phyloP scores from a whole-genome alignment of 2,113 vertebrate species.

The Morone saxatilis region DNA sequence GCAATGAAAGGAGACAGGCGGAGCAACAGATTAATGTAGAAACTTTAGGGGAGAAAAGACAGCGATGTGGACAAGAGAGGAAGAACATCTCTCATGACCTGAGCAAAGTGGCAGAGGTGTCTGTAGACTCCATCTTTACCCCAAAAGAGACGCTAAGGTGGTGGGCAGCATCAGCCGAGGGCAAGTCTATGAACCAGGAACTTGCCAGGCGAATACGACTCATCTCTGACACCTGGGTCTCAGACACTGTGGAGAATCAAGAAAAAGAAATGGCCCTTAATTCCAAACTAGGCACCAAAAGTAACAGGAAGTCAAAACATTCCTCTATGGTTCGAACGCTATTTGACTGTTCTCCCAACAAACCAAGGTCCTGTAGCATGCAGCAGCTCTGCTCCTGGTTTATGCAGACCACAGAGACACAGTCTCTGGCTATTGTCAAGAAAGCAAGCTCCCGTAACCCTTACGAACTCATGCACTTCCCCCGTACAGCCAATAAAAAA shows the following conservation, averaged over 20 bases:
- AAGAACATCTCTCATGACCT: conserved; percentile 70
- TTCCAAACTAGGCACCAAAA: conserved; percentile 51
- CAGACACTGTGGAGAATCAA: conserved; percentile 82
- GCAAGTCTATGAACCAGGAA: conserved; percentile 89
- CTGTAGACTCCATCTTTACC: conserved; percentile 89
- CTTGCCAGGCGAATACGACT: conserved; percentile 89
- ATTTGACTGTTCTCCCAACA: conserved; percentile 85
- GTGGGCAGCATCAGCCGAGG: conserved; percentile 92
- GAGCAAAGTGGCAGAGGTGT: conserved; percentile 79
- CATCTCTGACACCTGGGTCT: conserved; percentile 94
- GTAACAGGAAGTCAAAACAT: conserved; percentile 69
- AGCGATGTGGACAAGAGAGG: conserved; percentile 13
- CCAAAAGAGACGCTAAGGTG: conserved; percentile 88
- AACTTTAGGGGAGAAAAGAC: conserved; percentile 32
- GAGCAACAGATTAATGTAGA: conserved; percentile 69
- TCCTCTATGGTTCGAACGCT: conserved; percentile 91
- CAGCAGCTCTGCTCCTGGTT: conserved; percentile 95
- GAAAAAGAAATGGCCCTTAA: conserved; percentile 64
- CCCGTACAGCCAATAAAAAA: conserved; percentile 83
- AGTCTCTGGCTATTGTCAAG: conserved; percentile 93
- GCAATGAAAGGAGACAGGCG: conserved; percentile 79
- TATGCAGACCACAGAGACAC: conserved; percentile 99
- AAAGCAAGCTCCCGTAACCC: conserved; percentile 92
- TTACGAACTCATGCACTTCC: conserved; percentile 89
- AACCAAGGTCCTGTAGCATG: conserved; percentile 89